Percentiles rank a stretch among this genome's conserved stretches.
Evolutionary conservation across 1,140 invertebrate species (phyloP).

Genomic region (Calosoma granatense): DNA sequence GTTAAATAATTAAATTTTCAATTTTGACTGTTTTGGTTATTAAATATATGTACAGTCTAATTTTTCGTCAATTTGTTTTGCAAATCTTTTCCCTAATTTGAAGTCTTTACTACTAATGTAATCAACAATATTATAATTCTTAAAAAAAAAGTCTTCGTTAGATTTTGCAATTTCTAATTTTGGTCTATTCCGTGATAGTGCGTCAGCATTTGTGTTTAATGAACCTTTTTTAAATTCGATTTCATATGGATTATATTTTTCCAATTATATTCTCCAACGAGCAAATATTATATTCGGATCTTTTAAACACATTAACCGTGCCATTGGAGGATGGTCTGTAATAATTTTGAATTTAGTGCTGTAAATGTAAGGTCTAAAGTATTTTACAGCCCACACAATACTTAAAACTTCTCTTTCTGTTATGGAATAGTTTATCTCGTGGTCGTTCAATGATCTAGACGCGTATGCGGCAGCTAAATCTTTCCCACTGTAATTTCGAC

Average conservation of each 20-base stretch:
- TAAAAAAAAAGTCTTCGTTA: too few relatives aligned
- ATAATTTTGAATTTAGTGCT: conserved; percentile 26
- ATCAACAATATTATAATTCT: too few relatives aligned
- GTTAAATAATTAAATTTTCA: too few relatives aligned
- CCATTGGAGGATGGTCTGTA: conserved; percentile 26
- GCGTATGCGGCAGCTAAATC: conserved; percentile 15
- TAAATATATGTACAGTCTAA: too few relatives aligned
- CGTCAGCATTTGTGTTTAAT: conserved; percentile 31
- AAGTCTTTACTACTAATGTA: too few relatives aligned
- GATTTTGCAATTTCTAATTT: too few relatives aligned
- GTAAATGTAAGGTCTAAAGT: conserved; percentile 32
- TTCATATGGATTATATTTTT: conserved; percentile 35
- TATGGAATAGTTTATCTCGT: conserved; percentile 23
- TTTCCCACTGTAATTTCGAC: conserved; percentile 11
- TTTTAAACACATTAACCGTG: too few relatives aligned
- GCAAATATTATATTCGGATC: too few relatives aligned
- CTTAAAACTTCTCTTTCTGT: conserved; percentile 28
- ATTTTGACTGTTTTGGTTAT: too few relatives aligned
- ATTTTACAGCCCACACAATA: conserved; percentile 33
- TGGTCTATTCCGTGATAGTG: conserved; percentile 30
- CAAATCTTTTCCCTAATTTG: too few relatives aligned
- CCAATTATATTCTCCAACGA: too few relatives aligned
- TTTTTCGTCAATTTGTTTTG: too few relatives aligned
- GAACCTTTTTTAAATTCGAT: conserved; percentile 33
- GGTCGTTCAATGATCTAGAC: conserved; percentile 20